These are phyloP conservation scores for Drosophila acutilabella DNA, from an alignment of 2,888 invertebrate species.

Conservation along the genomic window DNA sequence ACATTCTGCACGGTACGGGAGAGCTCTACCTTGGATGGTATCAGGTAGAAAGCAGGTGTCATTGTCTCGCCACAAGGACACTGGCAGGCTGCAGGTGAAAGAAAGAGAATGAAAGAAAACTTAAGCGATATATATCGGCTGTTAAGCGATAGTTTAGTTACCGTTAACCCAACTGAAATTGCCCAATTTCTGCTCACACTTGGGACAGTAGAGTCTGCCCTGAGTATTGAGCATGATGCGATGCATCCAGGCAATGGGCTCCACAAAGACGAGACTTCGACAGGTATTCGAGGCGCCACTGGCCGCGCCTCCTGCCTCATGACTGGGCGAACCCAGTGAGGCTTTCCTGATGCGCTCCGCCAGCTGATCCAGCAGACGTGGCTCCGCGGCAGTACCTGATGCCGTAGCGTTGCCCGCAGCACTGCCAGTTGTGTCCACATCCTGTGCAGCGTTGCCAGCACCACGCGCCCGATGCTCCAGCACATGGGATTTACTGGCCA, in stretches of 20 bases:
- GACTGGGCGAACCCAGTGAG: slow-evolving; percentile 67
- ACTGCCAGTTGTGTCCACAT: background rate
- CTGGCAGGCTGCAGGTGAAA: slow-evolving; percentile 89
- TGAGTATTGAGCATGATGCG: slow-evolving; percentile 89
- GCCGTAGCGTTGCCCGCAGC: background rate
- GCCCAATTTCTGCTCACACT: slow-evolving; percentile 93
- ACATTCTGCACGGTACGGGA: slow-evolving; percentile 95
- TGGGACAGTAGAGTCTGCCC: slow-evolving; percentile 94
- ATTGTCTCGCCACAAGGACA: slow-evolving; percentile 96
- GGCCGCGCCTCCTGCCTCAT: slow-evolving; percentile 15
- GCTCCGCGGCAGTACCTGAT: slow-evolving; percentile 17
- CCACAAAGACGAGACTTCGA: slow-evolving; percentile 92
- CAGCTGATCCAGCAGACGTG: slow-evolving; percentile 80
- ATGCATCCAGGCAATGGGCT: slow-evolving; percentile 96
- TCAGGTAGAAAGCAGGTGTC: slow-evolving; percentile 95
- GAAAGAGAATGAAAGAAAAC: too few species aligned
- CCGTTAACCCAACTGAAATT: slow-evolving; percentile 96
- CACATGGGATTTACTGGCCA: slow-evolving; percentile 93
- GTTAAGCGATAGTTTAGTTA: slow-evolving; percentile 67
- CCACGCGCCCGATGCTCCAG: slow-evolving; percentile 87
- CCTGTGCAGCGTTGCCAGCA: background rate
- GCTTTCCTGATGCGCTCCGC: slow-evolving; percentile 77
- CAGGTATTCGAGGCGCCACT: slow-evolving; percentile 85
- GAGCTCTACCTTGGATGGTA: slow-evolving; percentile 95
- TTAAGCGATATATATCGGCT: too few species aligned